These are phyloP conservation scores for Carassius auratus DNA, from an alignment of 2,113 vertebrate species.

Conservation along the genomic window DNA sequence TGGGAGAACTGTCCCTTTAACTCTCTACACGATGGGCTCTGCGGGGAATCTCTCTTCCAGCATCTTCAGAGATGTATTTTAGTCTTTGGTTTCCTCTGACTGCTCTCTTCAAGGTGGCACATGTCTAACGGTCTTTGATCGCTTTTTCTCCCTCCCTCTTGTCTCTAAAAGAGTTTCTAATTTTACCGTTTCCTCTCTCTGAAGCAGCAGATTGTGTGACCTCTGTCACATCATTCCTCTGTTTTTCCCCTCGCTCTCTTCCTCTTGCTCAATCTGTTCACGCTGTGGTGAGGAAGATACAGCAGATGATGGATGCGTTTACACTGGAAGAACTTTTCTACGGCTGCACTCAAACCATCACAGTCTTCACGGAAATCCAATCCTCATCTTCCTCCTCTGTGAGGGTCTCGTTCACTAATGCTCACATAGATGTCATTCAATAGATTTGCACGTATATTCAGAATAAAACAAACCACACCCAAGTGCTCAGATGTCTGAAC, in stretches of 20 bases:
- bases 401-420: neutral
- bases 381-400: neutral
- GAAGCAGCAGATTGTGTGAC: constrained; percentile 40
- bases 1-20: constrained; percentile 8
- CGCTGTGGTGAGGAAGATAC: constrained; percentile 5
- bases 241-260: constrained; percentile 29
- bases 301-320: constrained; percentile 35
- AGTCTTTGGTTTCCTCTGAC: neutral
- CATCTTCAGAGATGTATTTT: neutral
- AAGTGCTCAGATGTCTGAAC: neutral
- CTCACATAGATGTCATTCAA: neutral
- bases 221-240: constrained; percentile 36
- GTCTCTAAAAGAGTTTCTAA: constrained; percentile 25
- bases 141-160: constrained; percentile 11
- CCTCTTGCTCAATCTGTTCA: constrained; percentile 41
- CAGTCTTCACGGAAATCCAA: neutral
- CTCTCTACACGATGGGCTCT: neutral
- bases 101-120: constrained; percentile 28
- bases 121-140: constrained; percentile 15
- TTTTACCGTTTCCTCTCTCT: constrained; percentile 24
- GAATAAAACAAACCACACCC: neutral
- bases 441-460: neutral
- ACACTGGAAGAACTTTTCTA: neutral
- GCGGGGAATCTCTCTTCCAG: neutral
- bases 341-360: constrained; percentile 3